Base-by-base conservation (phyloP, 2,888 invertebrate species). In the Oligia fasciuncula region DNA sequence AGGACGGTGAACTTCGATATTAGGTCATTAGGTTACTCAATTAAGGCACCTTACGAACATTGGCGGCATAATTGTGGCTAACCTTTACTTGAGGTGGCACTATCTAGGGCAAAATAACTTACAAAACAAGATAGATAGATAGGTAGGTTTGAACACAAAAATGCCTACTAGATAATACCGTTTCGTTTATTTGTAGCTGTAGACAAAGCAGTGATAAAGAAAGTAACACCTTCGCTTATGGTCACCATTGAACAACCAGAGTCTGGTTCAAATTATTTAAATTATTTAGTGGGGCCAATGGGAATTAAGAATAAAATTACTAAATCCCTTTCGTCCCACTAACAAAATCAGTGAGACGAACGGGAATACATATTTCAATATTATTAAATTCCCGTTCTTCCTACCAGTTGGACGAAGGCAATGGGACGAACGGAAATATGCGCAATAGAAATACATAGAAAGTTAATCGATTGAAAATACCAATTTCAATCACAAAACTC, bases 11-110 rank as follows among this genome's bases (percentile, higher is more conserved):
- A 77, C 54, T 73, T 67, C 51, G 57, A 67, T 68, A 62, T 83
- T 79, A 66, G 46, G 65, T 76, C 71, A 75, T 79, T 85, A 85
- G 19, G 73, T 70, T 69, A 54, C 43, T 75, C 77, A 72, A 80
- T 86, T 79, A 72, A 74, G 65, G 9, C 35, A 83, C 63, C 46
- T 85, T 69, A 68, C 69, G 51, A 65, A 84, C 54, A 63, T 72
- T 65, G 40, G n/a, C 43, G 40, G 40, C 72, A n/a, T 13, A 49
- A 54, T 73, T 83, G 72, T 49, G 87, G 79, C 68, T 35, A 67
- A 78, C 67, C 79, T 40, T 62, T 69, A 57, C 65, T 69, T 75
- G 4, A 23, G 46, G 66, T 23, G 57, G 35, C 23, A 13, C 23
- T 71, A 23, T n/a, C 11, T 72, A 29, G 17, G 54, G 43, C 43